Conservation (phyloP, 2,113 vertebrate genomes). For the Sminthopsis crassicaudata region DNA sequence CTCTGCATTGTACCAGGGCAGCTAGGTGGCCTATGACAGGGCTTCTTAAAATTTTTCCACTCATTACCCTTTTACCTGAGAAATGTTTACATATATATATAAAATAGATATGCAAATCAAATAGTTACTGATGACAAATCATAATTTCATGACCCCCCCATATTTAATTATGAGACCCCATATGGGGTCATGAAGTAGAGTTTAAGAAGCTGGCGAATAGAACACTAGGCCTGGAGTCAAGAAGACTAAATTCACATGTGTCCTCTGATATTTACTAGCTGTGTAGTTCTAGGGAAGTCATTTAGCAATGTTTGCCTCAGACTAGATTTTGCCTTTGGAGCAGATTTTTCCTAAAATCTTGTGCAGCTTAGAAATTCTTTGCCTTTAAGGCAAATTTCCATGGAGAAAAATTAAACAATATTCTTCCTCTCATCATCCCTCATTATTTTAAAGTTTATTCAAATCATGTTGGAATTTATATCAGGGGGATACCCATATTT, state of each 20-base stretch:
- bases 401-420: background rate
- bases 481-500: background rate
- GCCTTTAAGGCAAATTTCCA: background rate
- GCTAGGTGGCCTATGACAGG: background rate
- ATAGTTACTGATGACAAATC: too few species aligned
- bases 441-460: background rate
- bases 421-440: background rate
- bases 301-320: background rate
- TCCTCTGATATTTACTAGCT: background rate
- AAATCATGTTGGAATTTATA: background rate
- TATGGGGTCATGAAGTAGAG: too few species aligned
- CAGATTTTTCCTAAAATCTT: background rate
- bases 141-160: too few species aligned
- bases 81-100: too few species aligned
- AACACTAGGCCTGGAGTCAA: background rate
- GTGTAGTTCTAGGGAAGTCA: background rate
- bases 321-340: background rate
- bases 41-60: too few species aligned
- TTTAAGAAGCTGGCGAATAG: background rate
- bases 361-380: background rate
- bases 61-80: too few species aligned
- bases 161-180: too few species aligned
- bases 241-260: background rate
- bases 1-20: background rate
- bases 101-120: too few species aligned